phyloP scores from a whole-genome alignment of 2,113 vertebrate genomes.

The Alexandromys fortis region DNA sequence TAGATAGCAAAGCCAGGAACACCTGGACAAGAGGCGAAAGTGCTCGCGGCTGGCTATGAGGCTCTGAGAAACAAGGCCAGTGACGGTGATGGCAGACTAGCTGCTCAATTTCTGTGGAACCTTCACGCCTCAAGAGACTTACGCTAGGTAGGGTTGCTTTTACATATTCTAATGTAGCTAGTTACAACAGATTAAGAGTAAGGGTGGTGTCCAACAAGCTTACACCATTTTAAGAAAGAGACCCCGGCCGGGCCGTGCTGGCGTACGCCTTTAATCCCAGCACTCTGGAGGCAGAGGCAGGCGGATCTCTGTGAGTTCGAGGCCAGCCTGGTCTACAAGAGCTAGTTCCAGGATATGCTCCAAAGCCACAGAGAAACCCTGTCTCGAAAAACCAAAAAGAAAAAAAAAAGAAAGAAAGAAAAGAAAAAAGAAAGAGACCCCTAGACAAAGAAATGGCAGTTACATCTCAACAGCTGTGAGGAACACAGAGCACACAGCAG shows the following conservation, averaged over 20 bases:
- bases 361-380: too few species aligned
- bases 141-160: neutral
- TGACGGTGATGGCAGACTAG: neutral
- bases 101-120: neutral
- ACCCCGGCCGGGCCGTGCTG: neutral
- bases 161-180: neutral
- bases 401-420: too few species aligned
- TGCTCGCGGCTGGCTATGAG: neutral
- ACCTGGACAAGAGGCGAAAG: neutral
- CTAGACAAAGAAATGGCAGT: neutral
- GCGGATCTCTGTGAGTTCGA: too few species aligned
- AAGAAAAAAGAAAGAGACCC: neutral
- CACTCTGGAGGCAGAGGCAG: too few species aligned
- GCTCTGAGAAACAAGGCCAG: neutral
- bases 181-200: neutral
- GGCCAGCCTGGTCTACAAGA: too few species aligned
- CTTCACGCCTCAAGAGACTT: neutral
- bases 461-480: neutral
- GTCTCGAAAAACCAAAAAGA: too few species aligned
- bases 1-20: neutral
- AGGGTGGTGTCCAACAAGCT: neutral
- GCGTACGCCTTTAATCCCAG: too few species aligned
- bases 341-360: too few species aligned
- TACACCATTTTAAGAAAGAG: neutral
- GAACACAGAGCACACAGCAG: neutral